Evolutionary conservation across 2,888 invertebrate species (phyloP).

Genomic region (Agonopterix arenella): DNA sequence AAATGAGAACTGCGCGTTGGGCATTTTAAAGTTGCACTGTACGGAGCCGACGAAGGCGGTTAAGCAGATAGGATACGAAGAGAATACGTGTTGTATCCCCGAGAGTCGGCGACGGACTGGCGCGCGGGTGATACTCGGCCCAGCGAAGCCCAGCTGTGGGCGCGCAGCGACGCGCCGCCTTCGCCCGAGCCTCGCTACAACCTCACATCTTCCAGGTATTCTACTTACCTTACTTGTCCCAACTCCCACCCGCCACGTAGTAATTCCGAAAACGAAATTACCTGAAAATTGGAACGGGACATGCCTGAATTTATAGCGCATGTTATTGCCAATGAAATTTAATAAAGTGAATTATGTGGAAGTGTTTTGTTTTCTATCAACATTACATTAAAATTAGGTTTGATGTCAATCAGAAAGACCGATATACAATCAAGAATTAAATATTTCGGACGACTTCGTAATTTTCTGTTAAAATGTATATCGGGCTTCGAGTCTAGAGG

Average conservation of each 20-base stretch:
- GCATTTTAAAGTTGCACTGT: slow-evolving; percentile 59
- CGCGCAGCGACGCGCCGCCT: background rate
- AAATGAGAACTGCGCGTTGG: slow-evolving; percentile 27
- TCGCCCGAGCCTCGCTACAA: slow-evolving; percentile 16
- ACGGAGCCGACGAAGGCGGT: slow-evolving; percentile 24
- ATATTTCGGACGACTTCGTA: too few species aligned
- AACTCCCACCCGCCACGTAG: slow-evolving; percentile 2
- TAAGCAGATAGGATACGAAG: slow-evolving; percentile 3
- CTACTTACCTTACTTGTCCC: slow-evolving; percentile 1
- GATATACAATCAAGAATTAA: too few species aligned
- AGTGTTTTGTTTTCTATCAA: background rate
- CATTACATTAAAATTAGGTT: too few species aligned
- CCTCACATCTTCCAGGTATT: slow-evolving; percentile 10
- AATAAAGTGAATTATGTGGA: background rate
- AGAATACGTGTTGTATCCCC: background rate
- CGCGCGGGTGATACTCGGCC: slow-evolving; percentile 13
- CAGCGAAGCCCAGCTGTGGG: slow-evolving; percentile 1
- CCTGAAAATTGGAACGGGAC: slow-evolving; percentile 10
- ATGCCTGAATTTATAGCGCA: slow-evolving; percentile 8
- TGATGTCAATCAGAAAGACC: too few species aligned
- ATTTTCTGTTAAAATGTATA: too few species aligned
- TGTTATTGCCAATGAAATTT: slow-evolving; percentile 1
- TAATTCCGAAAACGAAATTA: slow-evolving; percentile 10
- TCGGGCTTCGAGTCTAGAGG: too few species aligned
- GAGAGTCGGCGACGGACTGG: slow-evolving; percentile 38